These are phyloP conservation scores for Esox niger DNA, from an alignment of 2,113 vertebrate genomes.

Conservation along the genomic window DNA sequence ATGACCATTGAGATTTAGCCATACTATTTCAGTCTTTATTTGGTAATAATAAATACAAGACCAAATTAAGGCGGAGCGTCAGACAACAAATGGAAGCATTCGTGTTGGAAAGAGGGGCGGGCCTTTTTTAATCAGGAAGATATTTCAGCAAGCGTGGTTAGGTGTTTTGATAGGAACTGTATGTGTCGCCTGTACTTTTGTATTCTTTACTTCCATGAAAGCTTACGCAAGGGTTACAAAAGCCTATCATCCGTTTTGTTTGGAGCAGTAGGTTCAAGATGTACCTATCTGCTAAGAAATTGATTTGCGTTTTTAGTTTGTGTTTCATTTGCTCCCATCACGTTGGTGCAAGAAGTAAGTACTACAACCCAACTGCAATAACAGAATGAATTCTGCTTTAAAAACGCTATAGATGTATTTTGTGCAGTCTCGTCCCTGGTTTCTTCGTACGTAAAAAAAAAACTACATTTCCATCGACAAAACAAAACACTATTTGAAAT, in stretches of 20 bases:
- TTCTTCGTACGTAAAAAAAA: too few relatives aligned
- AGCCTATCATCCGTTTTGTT: neutral
- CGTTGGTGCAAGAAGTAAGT: conserved; percentile 35
- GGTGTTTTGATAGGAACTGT: neutral
- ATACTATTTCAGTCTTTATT: too few relatives aligned
- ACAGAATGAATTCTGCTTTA: too few relatives aligned
- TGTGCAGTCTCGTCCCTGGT: too few relatives aligned
- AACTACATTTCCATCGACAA: too few relatives aligned
- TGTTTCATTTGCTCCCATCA: neutral
- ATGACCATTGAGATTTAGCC: too few relatives aligned
- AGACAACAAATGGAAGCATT: conserved; percentile 43
- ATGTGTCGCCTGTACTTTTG: neutral
- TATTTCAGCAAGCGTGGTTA: conserved; percentile 1
- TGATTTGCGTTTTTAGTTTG: conserved; percentile 37
- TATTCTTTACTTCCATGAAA: neutral
- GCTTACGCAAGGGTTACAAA: neutral
- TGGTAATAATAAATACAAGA: too few relatives aligned
- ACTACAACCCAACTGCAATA: neutral
- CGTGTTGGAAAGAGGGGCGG: neutral
- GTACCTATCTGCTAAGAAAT: neutral
- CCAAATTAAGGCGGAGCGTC: neutral
- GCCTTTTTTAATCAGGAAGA: conserved; percentile 42
- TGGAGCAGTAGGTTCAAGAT: conserved; percentile 26
- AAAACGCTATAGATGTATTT: neutral
- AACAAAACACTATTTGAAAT: too few relatives aligned